Evolutionary conservation across 2,113 vertebrate species (phyloP).

Genomic region (Tyrannus savana): DNA sequence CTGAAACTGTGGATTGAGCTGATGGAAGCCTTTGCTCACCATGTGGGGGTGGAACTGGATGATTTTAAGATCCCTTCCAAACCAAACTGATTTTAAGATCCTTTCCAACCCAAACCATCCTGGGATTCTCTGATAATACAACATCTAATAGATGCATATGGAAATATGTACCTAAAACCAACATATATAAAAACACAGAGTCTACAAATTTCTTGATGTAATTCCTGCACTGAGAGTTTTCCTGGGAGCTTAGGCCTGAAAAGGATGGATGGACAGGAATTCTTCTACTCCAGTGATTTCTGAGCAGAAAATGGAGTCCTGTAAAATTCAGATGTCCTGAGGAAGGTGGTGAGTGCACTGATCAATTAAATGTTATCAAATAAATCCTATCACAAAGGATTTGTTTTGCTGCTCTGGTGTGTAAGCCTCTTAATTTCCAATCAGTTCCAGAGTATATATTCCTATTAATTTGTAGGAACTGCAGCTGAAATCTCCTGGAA

Average conservation of each 20-base stretch:
- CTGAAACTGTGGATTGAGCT: too few species aligned
- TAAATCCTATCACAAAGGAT: not conserved
- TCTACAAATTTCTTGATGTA: not conserved
- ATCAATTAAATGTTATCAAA: too few species aligned
- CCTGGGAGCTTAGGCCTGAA: not conserved
- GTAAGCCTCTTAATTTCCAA: not conserved
- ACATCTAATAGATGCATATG: not conserved
- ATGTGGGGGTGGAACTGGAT: not conserved
- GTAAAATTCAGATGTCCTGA: not conserved
- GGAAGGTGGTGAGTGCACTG: not conserved
- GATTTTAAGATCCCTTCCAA: accelerated
- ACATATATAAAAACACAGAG: accelerated
- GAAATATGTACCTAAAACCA: not conserved
- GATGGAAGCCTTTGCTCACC: too few species aligned
- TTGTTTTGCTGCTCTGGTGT: not conserved
- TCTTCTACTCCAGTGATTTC: not conserved
- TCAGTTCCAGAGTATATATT: accelerated
- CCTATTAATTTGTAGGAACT: not conserved
- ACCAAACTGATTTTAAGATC: not conserved
- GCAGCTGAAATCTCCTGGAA: not conserved
- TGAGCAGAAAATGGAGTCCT: not conserved
- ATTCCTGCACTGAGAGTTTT: not conserved
- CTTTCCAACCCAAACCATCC: not conserved
- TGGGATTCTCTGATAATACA: not conserved
- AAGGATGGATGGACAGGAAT: not conserved